Evolutionary conservation across 2,888 invertebrate species (phyloP).

Genomic region (Cyclophora punctaria): DNA sequence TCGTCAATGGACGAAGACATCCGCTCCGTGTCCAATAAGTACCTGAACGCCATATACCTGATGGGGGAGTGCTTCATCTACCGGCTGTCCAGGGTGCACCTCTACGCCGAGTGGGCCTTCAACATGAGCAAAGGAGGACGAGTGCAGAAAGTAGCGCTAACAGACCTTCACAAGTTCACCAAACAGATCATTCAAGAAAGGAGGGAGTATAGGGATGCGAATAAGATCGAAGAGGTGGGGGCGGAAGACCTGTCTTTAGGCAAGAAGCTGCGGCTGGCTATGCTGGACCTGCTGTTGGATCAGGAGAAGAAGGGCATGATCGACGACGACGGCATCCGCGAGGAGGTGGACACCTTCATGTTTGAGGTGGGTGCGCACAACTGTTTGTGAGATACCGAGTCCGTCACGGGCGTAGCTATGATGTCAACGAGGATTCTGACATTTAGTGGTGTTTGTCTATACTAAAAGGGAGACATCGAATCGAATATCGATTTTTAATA

Average conservation of each 20-base stretch:
- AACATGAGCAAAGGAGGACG: slow-evolving; percentile 5
- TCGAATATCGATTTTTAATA: no score
- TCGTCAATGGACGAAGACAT: slow-evolving; percentile 45
- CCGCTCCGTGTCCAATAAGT: slow-evolving; percentile 45
- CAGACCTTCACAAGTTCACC: slow-evolving; percentile 67
- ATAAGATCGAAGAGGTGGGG: slow-evolving; percentile 4
- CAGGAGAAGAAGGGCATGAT: slow-evolving; percentile 72
- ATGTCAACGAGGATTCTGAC: no score
- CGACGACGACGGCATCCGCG: slow-evolving; percentile 75
- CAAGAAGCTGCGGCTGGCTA: slow-evolving; percentile 70
- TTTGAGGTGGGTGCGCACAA: slow-evolving; percentile 67
- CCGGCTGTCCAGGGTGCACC: slow-evolving; percentile 19
- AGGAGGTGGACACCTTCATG: slow-evolving; percentile 83
- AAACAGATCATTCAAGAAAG: slow-evolving; percentile 63
- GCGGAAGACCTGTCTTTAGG: slow-evolving; percentile 26
- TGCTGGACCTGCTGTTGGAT: slow-evolving; percentile 78
- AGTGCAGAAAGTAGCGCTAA: slow-evolving; percentile 28
- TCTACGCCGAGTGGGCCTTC: slow-evolving; percentile 11
- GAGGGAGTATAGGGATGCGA: slow-evolving; percentile 19
- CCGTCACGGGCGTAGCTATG: no score
- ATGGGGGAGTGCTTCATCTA: slow-evolving; percentile 14
- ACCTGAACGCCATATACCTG: slow-evolving; percentile 36
- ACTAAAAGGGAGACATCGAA: no score
- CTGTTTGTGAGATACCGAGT: no score
- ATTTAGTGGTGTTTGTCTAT: no score